These are phyloP conservation scores for Meghimatium bilineatum DNA, from an alignment of 2,888 invertebrate species.

Conservation along the genomic window DNA sequence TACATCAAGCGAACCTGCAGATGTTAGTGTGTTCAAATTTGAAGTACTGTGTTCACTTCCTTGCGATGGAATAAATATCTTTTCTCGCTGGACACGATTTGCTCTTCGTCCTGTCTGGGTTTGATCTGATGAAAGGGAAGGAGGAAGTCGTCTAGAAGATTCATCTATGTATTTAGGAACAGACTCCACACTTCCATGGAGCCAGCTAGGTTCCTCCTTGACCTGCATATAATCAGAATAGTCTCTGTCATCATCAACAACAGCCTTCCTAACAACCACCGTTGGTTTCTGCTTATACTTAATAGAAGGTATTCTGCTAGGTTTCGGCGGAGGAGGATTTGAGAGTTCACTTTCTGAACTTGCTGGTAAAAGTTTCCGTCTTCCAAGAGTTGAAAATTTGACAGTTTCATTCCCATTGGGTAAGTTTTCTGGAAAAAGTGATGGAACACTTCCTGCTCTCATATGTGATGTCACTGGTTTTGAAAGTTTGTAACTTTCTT, in stretches of 20 bases:
- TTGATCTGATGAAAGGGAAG: neutral
- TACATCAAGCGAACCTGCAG: neutral
- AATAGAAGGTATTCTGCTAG: constrained; percentile 78
- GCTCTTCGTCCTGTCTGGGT: constrained; percentile 22
- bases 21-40: constrained; percentile 7
- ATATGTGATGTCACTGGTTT: constrained; percentile 55
- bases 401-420: constrained; percentile 20
- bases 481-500: neutral
- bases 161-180: constrained; percentile 15
- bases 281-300: constrained; percentile 70
- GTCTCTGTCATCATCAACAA: constrained; percentile 71
- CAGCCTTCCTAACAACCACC: constrained; percentile 62
- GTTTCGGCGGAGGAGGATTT: constrained; percentile 77
- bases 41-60: neutral
- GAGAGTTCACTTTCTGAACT: constrained; percentile 69
- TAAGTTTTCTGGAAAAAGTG: constrained; percentile 56
- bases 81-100: constrained; percentile 30
- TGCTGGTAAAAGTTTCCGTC: constrained; percentile 55
- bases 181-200: constrained; percentile 47
- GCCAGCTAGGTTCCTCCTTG: constrained; percentile 71
- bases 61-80: constrained; percentile 20
- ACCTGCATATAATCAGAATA: constrained; percentile 74
- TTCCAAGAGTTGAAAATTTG: constrained; percentile 30
- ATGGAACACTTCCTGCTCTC: constrained; percentile 70
- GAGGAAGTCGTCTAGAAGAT: constrained; percentile 12